Percentiles rank a stretch among this genome's conserved stretches.
phyloP scores from a whole-genome alignment of 2,113 vertebrate genomes.

The Ophthalmolycus amberensis region DNA sequence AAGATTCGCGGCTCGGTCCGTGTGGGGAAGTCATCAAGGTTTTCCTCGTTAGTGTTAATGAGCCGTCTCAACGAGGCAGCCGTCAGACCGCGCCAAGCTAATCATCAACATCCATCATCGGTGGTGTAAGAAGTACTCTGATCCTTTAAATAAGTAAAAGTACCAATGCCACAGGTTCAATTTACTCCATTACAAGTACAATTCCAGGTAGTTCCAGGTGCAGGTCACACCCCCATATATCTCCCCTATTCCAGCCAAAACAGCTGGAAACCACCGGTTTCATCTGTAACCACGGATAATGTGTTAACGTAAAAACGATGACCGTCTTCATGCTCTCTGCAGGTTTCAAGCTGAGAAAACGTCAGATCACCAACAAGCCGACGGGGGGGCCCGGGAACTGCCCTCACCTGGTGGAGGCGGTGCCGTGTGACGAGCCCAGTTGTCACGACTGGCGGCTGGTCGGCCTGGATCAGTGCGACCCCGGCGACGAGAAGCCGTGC shows the following conservation, averaged over 20 bases:
- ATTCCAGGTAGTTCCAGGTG: not conserved
- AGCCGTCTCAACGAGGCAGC: slow-evolving; percentile 9
- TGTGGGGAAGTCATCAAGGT: not conserved
- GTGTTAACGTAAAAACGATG: not conserved
- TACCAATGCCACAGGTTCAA: not conserved
- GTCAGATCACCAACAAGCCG: slow-evolving; percentile 89
- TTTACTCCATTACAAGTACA: not conserved
- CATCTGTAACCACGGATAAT: too few relatives aligned
- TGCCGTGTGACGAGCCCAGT: slow-evolving; percentile 94
- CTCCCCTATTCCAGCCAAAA: too few relatives aligned
- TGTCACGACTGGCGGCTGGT: slow-evolving; percentile 90
- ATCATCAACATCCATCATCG: slow-evolving; percentile 10
- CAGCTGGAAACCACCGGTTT: too few relatives aligned
- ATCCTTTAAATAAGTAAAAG: not conserved
- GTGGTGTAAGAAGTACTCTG: not conserved
- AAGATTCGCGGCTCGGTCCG: not conserved
- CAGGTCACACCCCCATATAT: too few relatives aligned
- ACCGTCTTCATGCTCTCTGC: not conserved
- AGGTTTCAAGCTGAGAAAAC: slow-evolving; percentile 95
- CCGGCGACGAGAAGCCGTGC: slow-evolving; percentile 87
- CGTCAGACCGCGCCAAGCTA: slow-evolving; percentile 6
- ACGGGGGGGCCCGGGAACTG: slow-evolving; percentile 90
- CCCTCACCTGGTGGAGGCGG: slow-evolving; percentile 93
- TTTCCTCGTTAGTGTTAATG: slow-evolving; percentile 24
- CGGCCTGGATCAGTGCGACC: slow-evolving; percentile 88